A percentile compares a stretch with the other conserved stretches of the same genome.
phyloP scores from a whole-genome alignment of 1,140 invertebrate species.

The Ooceraea biroi region DNA sequence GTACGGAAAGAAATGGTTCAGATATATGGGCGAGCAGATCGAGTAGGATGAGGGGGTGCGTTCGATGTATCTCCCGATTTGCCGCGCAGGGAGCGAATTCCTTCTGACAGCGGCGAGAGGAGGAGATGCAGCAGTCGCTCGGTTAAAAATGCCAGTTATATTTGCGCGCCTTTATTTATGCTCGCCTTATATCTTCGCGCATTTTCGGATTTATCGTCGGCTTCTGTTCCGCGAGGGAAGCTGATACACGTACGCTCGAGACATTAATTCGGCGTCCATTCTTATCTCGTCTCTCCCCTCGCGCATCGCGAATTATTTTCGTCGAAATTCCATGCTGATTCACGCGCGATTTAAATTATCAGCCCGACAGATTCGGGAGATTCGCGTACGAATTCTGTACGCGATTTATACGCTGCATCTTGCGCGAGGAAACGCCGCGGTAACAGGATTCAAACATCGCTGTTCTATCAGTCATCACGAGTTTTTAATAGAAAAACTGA shows the following conservation, averaged over 20 bases:
- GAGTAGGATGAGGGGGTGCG: not conserved
- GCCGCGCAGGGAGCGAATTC: not conserved
- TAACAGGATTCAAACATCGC: no score
- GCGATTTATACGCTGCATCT: constrained; percentile 11
- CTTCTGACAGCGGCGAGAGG: not conserved
- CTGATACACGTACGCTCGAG: not conserved
- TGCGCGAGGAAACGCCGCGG: not conserved
- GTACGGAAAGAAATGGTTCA: constrained; percentile 42
- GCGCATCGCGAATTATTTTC: constrained; percentile 35
- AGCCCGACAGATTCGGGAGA: constrained; percentile 12
- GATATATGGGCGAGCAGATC: constrained; percentile 14
- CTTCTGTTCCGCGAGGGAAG: not conserved
- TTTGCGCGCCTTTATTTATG: constrained; percentile 48
- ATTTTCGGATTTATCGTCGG: constrained; percentile 27
- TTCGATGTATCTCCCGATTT: constrained; percentile 38
- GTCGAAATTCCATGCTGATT: constrained; percentile 19
- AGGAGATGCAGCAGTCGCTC: not conserved
- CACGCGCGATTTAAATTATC: constrained; percentile 43
- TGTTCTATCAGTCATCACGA: not conserved
- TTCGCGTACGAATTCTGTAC: not conserved
- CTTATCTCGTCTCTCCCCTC: not conserved
- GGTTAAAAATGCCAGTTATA: constrained; percentile 50
- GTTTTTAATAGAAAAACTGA: not conserved
- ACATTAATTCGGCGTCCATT: constrained; percentile 17
- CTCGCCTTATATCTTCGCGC: constrained; percentile 6